Evolutionary conservation across 2,888 invertebrate species (phyloP).

Genomic region (Stomorhina lunata): DNA sequence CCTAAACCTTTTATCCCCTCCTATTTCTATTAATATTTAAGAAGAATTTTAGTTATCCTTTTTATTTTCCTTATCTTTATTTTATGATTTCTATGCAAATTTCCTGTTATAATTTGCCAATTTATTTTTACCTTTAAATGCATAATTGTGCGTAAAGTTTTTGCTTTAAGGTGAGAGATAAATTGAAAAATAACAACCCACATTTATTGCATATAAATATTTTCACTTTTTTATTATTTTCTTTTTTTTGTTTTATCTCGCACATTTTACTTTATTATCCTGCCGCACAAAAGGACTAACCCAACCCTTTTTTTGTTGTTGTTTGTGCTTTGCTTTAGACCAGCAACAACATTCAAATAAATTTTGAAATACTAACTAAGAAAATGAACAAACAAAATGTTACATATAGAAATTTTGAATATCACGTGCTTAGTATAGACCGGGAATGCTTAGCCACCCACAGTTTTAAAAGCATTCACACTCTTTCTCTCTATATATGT

Average conservation of each 20-base stretch:
- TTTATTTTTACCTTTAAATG: too few species aligned
- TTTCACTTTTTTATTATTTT: conserved; percentile 55
- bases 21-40: too few species aligned
- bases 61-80: too few species aligned
- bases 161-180: neutral
- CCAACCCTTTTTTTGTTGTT: conserved; percentile 30
- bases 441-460: neutral
- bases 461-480: neutral
- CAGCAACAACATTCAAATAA: neutral
- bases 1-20: too few species aligned
- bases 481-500: neutral
- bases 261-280: neutral
- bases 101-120: too few species aligned
- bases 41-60: too few species aligned
- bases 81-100: too few species aligned
- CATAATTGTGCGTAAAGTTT: neutral
- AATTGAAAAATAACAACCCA: neutral
- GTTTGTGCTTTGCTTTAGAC: too few species aligned
- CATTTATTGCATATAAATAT: neutral
- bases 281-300: neutral
- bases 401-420: conserved; percentile 6
- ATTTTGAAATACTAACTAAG: neutral
- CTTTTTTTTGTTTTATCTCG: too few species aligned
- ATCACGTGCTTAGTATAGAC: conserved; percentile 54
- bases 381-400: conserved; percentile 2